Evolutionary conservation across 2,888 invertebrate species (phyloP).

Genomic region (Eupithecia abbreviata): DNA sequence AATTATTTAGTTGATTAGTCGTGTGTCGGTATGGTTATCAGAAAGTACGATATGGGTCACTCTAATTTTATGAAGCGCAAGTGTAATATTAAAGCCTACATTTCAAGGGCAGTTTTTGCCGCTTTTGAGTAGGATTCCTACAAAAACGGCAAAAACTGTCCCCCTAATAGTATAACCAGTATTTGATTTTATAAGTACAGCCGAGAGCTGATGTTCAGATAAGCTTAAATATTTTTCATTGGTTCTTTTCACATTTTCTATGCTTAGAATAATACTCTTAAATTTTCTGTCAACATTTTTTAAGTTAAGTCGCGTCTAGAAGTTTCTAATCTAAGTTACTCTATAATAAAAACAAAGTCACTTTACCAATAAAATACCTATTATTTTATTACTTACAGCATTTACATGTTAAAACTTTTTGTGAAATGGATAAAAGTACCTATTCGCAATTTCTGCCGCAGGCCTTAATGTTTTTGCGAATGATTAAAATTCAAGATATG

Average conservation of each 20-base stretch:
- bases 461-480: neutral
- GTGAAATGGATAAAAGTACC: neutral
- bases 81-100: too few relatives aligned
- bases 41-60: slow-evolving; percentile 22
- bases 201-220: neutral
- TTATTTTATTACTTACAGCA: neutral
- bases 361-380: neutral
- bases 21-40: slow-evolving; percentile 43
- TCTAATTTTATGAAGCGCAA: neutral
- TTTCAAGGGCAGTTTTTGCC: too few relatives aligned
- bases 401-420: neutral
- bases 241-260: neutral
- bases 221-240: neutral
- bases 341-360: neutral
- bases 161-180: neutral
- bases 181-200: neutral
- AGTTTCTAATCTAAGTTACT: neutral
- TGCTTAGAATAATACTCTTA: neutral
- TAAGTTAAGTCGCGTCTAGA: neutral
- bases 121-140: too few relatives aligned
- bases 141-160: neutral
- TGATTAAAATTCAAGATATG: neutral
- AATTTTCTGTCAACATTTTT: neutral
- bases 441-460: neutral
- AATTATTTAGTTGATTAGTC: slow-evolving; percentile 51